phyloP scores from a whole-genome alignment of 2,888 invertebrate species.

The Lasioglossum vierecki region DNA sequence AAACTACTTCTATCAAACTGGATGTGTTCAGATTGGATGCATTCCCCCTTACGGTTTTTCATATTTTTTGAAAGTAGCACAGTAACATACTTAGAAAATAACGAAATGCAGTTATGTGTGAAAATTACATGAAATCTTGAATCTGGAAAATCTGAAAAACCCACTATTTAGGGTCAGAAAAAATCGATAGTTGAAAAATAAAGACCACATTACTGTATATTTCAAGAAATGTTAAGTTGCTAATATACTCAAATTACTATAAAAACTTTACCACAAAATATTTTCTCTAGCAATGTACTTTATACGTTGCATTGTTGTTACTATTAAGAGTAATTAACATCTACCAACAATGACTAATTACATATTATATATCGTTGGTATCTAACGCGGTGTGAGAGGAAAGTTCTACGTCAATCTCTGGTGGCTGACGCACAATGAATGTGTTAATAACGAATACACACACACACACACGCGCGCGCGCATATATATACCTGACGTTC shows the following conservation, averaged over 20 bases:
- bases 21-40: too few species aligned
- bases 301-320: not conserved
- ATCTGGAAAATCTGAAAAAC: too few species aligned
- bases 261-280: not conserved
- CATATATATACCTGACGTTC: not conserved
- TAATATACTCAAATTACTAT: not conserved
- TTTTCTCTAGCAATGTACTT: not conserved
- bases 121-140: too few species aligned
- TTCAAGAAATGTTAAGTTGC: not conserved
- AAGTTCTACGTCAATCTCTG: not conserved
- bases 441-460: not conserved
- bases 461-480: too few species aligned
- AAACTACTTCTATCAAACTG: too few species aligned
- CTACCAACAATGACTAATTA: not conserved
- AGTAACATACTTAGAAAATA: too few species aligned
- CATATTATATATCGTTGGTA: not conserved
- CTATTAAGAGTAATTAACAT: not conserved
- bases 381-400: not conserved
- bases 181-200: too few species aligned
- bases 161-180: too few species aligned
- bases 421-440: not conserved
- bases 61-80: too few species aligned
- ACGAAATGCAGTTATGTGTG: too few species aligned
- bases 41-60: too few species aligned
- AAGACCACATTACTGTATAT: too few species aligned